Conservation (phyloP, 2,888 invertebrate species). For the Calameuta pallipes region DNA sequence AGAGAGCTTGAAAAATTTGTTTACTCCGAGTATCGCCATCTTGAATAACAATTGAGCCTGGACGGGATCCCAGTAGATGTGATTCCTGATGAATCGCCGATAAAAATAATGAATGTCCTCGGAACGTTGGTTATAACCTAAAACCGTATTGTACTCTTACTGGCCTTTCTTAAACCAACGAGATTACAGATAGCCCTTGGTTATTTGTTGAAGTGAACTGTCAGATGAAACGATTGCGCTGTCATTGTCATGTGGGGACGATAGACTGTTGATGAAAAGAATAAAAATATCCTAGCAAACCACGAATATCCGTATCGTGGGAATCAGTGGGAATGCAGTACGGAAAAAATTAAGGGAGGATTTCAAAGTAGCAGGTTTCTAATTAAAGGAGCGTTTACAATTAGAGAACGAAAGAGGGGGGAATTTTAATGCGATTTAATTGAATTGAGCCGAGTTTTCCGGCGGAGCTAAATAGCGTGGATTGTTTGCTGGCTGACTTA, state of each 20-base stretch:
- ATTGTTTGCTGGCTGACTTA: neutral
- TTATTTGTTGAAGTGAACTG: neutral
- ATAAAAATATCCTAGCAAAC: neutral
- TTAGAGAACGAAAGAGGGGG: neutral
- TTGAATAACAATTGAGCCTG: neutral
- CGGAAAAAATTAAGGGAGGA: neutral
- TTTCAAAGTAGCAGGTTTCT: neutral
- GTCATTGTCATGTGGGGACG: neutral
- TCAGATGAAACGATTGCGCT: neutral
- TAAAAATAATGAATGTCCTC: constrained; percentile 32
- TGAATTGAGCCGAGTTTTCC: neutral
- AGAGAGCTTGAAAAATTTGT: neutral
- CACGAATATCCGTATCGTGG: neutral
- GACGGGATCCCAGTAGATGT: neutral
- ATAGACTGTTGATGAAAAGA: neutral
- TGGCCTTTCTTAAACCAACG: neutral
- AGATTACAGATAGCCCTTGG: neutral
- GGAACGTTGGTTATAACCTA: neutral
- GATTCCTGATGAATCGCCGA: constrained; percentile 26
- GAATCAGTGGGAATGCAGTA: neutral
- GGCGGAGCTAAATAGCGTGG: neutral
- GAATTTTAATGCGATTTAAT: neutral
- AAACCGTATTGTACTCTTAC: neutral
- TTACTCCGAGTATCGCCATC: neutral
- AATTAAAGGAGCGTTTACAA: neutral